A percentile compares a stretch with the other conserved stretches of the same genome.
Conservation (phyloP, 2,888 invertebrate species). For the Meta bourneti region DNA sequence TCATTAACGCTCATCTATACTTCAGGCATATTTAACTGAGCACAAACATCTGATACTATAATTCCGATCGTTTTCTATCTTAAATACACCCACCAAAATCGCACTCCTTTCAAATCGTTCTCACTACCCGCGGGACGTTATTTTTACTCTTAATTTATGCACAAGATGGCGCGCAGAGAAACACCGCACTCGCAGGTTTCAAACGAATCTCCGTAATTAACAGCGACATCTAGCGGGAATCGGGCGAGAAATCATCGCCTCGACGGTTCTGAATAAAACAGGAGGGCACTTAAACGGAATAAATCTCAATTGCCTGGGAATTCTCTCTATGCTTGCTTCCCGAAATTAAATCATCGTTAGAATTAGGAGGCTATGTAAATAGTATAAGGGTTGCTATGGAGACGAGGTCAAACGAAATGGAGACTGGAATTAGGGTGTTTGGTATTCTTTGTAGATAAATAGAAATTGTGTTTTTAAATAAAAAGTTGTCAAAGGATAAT, state of each 20-base stretch:
- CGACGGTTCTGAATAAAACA: not conserved
- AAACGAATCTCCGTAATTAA: too few species aligned
- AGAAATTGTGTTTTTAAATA: not conserved
- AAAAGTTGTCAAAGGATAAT: not conserved
- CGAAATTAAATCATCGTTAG: slow-evolving; percentile 43
- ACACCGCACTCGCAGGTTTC: not conserved
- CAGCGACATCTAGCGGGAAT: slow-evolving; percentile 25
- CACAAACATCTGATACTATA: too few species aligned
- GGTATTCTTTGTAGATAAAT: too few species aligned
- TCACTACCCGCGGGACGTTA: too few species aligned
- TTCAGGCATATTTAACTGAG: too few species aligned
- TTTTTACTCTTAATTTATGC: not conserved
- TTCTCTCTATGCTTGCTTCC: not conserved
- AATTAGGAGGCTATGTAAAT: not conserved
- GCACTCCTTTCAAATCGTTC: too few species aligned
- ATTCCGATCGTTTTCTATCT: too few species aligned
- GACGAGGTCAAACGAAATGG: not conserved
- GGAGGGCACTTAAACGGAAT: slow-evolving; percentile 6
- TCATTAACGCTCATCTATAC: too few species aligned
- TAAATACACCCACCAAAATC: too few species aligned
- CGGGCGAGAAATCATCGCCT: not conserved
- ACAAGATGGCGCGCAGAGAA: not conserved
- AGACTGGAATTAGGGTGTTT: too few species aligned
- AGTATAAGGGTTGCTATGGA: not conserved
- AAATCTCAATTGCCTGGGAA: slow-evolving; percentile 7